Base-by-base conservation (phyloP, 2,113 vertebrate species). In the Pungitius pungitius region DNA sequence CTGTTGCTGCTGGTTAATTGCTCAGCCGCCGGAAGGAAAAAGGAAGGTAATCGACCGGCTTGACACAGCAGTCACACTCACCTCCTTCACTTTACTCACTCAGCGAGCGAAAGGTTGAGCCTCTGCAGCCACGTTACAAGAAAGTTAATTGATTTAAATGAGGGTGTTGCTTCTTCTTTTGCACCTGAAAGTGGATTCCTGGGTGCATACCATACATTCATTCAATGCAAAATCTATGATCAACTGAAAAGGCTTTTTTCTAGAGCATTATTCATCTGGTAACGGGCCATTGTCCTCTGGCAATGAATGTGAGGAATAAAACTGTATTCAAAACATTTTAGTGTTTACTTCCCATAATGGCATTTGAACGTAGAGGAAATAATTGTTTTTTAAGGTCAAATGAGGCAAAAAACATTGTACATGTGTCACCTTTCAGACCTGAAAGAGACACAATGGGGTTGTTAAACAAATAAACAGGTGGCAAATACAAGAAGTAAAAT, bases 1-100 rank as follows among this genome's bases (percentile, higher is more conserved):
- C 54, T 56, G 65, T 26, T 56, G 58, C 71, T 64, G 61, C 40
- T 69, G 74, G n/a, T 71, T 87, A 87, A 84, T 85, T 89, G 83
- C 62, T 71, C 33, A 6, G 69, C 45, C 2, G 13, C 70, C 30
- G 72, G 68, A 69, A 75, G 68, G 0, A n/a, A 57, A 37, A 67
- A 69, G 64, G 0, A 30, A 56, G 35, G 55, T 10, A 82, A 85
- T 88, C 60, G 82, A 88, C 30, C n/a, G 2, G 12, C 39, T 64
- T 3, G 60, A 64, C 67, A 80, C 59, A 52, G 52, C 68, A 27
- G 35, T 42, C 33, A 64, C 58, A 40, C 56, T 52, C 57, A 55
- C 60, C 43, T 57, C 42, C 64, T 49, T 17, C 57, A 14, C 40
- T 13, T 20, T 10, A 11, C 43, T 59, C 47, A n/a, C 27, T 18